Conservation (phyloP, 2,888 invertebrate species). For the Pseudeuparius sepicola region DNA sequence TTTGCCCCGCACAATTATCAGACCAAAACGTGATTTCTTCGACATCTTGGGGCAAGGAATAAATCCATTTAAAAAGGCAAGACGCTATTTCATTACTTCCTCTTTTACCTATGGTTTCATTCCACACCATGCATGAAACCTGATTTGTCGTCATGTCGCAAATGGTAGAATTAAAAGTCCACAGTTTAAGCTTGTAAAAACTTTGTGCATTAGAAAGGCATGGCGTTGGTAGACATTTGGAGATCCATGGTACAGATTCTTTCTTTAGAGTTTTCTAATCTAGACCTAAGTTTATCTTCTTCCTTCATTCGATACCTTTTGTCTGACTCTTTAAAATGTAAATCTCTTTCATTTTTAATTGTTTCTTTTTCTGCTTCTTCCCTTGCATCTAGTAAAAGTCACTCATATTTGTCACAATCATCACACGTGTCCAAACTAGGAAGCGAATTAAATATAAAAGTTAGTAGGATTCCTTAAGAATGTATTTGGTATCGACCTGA, state of each 20-base stretch:
- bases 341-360: too few relatives aligned
- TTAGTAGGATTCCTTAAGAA: too few relatives aligned
- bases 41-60: constrained; percentile 2
- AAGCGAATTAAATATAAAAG: too few relatives aligned
- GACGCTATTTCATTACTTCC: constrained; percentile 7
- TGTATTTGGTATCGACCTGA: background rate
- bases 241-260: constrained; percentile 1
- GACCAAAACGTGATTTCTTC: constrained; percentile 7
- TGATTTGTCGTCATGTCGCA: background rate
- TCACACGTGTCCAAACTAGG: constrained; percentile 4
- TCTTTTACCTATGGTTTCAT: constrained; percentile 3
- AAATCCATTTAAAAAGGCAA: constrained; percentile 5
- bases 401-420: constrained; percentile 2
- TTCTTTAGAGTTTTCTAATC: constrained; percentile 5
- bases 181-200: constrained; percentile 5
- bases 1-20: constrained; percentile 6
- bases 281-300: constrained; percentile 8
- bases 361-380: constrained; percentile 4
- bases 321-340: too few relatives aligned
- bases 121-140: constrained; percentile 6
- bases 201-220: background rate
- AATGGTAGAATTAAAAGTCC: constrained; percentile 7
- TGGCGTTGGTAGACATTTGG: constrained; percentile 6
- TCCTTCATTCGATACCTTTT: constrained; percentile 4
- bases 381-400: constrained; percentile 4